Evolutionary conservation across 2,888 invertebrate genomes (phyloP).

Genomic region (Petrolisthes cinctipes): DNA sequence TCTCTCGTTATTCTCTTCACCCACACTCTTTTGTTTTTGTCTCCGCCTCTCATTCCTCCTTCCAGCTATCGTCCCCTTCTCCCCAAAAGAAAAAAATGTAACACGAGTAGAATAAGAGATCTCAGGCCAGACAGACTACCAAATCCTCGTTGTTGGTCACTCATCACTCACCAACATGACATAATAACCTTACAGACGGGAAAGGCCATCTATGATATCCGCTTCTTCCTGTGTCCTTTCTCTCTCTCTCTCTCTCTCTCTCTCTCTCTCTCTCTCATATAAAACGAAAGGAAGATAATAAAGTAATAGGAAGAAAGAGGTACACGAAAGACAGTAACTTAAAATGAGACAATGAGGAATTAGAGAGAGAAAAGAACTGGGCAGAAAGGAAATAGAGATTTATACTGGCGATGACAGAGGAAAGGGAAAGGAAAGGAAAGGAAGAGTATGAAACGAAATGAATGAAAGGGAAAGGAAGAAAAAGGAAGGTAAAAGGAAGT

Average conservation of each 20-base stretch:
- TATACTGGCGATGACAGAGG: too few relatives aligned
- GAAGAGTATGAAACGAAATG: background rate
- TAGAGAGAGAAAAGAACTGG: too few relatives aligned
- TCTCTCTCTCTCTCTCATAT: slow-evolving; percentile 3
- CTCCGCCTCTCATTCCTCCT: background rate
- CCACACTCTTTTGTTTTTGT: background rate
- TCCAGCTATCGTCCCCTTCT: background rate
- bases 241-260: background rate
- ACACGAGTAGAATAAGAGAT: too few relatives aligned
- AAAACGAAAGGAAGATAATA: background rate
- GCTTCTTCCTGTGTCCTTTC: background rate
- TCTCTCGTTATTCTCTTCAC: background rate
- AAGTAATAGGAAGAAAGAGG: too few relatives aligned
- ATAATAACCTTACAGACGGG: background rate
- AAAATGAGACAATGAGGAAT: background rate
- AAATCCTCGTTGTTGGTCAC: background rate
- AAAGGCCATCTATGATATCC: background rate
- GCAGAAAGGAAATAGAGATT: too few relatives aligned
- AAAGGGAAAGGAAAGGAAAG: background rate
- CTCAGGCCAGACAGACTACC: too few relatives aligned
- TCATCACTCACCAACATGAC: background rate
- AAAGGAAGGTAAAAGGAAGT: background rate
- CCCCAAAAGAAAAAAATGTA: background rate
- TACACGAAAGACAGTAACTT: too few relatives aligned
- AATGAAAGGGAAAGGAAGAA: slow-evolving; percentile 1